Evolutionary conservation across 2,113 vertebrate genomes (phyloP).

Genomic region (Illadopsis cleaveri): DNA sequence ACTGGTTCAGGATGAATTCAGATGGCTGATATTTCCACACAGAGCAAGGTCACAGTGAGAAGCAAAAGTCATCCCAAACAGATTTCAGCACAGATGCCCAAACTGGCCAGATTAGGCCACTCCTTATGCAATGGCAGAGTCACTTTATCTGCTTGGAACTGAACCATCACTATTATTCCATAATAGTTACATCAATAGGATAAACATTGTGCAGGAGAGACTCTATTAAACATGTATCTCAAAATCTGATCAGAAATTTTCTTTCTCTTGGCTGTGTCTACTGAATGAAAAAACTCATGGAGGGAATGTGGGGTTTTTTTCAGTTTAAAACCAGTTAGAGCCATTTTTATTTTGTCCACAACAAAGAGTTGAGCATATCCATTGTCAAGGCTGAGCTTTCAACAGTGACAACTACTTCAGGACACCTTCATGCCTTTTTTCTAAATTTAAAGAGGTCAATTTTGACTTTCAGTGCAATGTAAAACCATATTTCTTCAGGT

Average conservation of each 20-base stretch:
- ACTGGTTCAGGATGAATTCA: neutral
- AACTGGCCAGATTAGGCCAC: neutral
- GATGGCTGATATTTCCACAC: neutral
- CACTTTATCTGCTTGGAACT: neutral
- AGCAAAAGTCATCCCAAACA: neutral
- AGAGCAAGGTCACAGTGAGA: slow-evolving; percentile 23
- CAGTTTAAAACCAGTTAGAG: neutral
- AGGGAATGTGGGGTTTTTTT: neutral
- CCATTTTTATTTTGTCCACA: neutral
- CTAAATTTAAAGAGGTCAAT: neutral
- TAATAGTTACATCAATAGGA: neutral
- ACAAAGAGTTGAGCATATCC: neutral
- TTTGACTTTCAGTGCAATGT: neutral
- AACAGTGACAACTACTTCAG: neutral
- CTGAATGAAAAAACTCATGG: neutral
- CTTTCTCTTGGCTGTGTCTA: neutral
- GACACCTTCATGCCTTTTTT: neutral
- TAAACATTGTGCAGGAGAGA: neutral
- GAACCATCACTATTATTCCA: neutral
- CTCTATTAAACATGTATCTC: neutral
- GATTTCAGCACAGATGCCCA: slow-evolving; percentile 27
- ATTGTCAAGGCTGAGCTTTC: neutral
- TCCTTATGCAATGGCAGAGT: neutral
- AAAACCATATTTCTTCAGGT: neutral
- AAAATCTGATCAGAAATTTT: neutral